Conservation (phyloP, 2,888 invertebrate genomes). For the Neocrepidodera transversa region DNA sequence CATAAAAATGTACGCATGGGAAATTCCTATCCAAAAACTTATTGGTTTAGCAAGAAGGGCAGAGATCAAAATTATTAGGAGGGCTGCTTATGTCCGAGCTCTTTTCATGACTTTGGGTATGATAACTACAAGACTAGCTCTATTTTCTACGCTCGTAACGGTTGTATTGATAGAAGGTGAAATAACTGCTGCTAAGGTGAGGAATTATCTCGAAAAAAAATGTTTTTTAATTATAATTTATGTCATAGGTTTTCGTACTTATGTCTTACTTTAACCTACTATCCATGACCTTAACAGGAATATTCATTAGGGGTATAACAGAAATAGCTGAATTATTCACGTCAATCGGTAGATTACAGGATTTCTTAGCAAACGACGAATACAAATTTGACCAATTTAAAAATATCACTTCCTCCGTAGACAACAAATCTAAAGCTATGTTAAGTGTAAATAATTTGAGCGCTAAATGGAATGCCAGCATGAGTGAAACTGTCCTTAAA, state of each 20-base stretch:
- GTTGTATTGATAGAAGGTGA: slow-evolving; percentile 71
- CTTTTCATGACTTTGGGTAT: slow-evolving; percentile 77
- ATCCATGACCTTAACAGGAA: slow-evolving; percentile 64
- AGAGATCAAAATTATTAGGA: slow-evolving; percentile 65
- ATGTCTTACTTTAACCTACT: slow-evolving; percentile 65
- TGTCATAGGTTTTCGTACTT: slow-evolving; percentile 62
- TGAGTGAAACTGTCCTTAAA: slow-evolving; percentile 51
- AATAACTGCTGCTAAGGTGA: slow-evolving; percentile 75
- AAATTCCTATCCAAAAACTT: slow-evolving; percentile 71
- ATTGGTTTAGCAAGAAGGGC: slow-evolving; percentile 66
- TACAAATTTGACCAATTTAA: slow-evolving; percentile 18
- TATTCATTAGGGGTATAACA: slow-evolving; percentile 63
- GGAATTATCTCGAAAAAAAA: too few relatives aligned
- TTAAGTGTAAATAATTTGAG: slow-evolving; percentile 48
- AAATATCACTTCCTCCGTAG: neutral
- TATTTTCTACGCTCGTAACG: slow-evolving; percentile 65
- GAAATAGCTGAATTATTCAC: slow-evolving; percentile 61
- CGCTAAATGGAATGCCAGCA: slow-evolving; percentile 53
- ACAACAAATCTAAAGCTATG: neutral
- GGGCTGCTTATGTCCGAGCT: slow-evolving; percentile 69
- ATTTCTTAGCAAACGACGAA: slow-evolving; percentile 57
- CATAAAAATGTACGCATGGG: slow-evolving; percentile 79
- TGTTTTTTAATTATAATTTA: too few relatives aligned
- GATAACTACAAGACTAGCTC: slow-evolving; percentile 61
- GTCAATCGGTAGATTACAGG: slow-evolving; percentile 59